Evolutionary conservation across 2,113 vertebrate genomes (phyloP).

Genomic region (Rhadina sibilatrix): DNA sequence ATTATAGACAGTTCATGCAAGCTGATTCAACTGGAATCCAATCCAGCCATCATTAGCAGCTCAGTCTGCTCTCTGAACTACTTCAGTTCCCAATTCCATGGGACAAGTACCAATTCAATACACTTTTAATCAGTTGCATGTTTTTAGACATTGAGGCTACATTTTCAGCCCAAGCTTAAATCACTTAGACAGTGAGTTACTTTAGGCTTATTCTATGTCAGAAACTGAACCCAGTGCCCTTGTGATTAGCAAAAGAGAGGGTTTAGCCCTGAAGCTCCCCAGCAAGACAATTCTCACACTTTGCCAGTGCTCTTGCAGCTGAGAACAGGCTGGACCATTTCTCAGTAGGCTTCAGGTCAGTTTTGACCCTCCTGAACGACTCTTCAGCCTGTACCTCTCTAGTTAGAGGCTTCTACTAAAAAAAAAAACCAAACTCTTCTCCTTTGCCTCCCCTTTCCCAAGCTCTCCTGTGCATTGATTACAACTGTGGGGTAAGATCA

Average conservation of each 20-base stretch:
- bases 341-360: not conserved
- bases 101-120: not conserved
- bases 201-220: not conserved
- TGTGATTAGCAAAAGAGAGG: not conserved
- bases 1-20: not conserved
- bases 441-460: not conserved
- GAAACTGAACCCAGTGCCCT: not conserved
- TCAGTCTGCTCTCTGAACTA: not conserved
- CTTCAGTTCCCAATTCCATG: not conserved
- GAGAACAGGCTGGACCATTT: not conserved
- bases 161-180: not conserved
- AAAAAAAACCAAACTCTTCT: not conserved
- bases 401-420: not conserved
- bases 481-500: not conserved
- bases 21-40: not conserved
- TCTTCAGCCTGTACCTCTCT: not conserved
- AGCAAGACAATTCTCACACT: not conserved
- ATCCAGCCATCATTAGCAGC: not conserved
- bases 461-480: not conserved
- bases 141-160: not conserved
- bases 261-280: not conserved
- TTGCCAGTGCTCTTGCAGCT: not conserved
- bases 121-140: not conserved
- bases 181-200: not conserved
- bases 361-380: not conserved